phyloP scores from a whole-genome alignment of 2,888 invertebrate species.

The Helleia helle region DNA sequence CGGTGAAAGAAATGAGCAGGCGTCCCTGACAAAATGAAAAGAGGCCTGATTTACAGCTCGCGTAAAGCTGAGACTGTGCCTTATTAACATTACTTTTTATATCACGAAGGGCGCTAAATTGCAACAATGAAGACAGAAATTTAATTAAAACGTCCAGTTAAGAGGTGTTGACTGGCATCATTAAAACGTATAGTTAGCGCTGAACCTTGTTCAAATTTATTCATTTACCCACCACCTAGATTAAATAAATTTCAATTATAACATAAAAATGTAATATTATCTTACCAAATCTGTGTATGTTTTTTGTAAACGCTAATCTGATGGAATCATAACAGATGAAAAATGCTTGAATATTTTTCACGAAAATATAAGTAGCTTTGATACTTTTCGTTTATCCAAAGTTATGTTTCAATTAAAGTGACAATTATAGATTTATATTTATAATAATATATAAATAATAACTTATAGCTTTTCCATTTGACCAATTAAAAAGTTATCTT shows the following conservation, averaged over 20 bases:
- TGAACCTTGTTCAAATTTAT: constrained; percentile 17
- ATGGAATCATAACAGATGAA: constrained; percentile 5
- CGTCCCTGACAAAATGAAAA: constrained; percentile 38
- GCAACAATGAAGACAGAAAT: constrained; percentile 63
- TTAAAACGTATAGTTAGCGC: constrained; percentile 34
- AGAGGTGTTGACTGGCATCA: constrained; percentile 53
- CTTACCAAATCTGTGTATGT: background rate
- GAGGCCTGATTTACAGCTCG: constrained; percentile 62
- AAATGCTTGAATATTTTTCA: background rate
- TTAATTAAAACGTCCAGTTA: constrained; percentile 65
- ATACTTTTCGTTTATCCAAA: too few species aligned
- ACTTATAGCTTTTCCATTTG: too few species aligned
- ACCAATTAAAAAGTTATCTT: too few species aligned
- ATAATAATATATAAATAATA: too few species aligned
- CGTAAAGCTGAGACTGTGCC: constrained; percentile 54
- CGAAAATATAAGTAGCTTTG: background rate
- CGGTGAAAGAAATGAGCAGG: constrained; percentile 61
- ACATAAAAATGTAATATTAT: constrained; percentile 1
- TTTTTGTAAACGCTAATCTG: constrained; percentile 6
- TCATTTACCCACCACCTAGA: constrained; percentile 8
- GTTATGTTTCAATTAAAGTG: too few species aligned
- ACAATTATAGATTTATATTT: too few species aligned
- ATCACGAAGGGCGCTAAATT: constrained; percentile 59
- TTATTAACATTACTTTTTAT: constrained; percentile 73
- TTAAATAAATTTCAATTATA: background rate